Percentiles rank a stretch among this genome's conserved stretches.
These are phyloP conservation scores for Tetrao urogallus DNA, from an alignment of 2,113 vertebrate genomes.

Conservation along the genomic window DNA sequence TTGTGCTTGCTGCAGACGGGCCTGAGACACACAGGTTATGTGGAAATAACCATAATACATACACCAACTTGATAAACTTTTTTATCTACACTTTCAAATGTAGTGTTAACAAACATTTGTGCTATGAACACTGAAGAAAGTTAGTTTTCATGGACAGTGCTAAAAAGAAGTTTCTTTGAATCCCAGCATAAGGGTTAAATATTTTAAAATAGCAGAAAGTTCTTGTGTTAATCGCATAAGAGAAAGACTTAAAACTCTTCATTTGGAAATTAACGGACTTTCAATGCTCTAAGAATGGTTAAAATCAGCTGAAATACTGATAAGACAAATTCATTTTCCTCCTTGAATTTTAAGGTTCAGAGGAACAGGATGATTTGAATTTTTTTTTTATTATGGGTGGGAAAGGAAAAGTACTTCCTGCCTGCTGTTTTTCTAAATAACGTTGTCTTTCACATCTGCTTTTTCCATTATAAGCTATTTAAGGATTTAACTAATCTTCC, in stretches of 20 bases:
- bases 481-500: background rate
- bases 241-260: background rate
- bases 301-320: background rate
- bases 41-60: background rate
- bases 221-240: background rate
- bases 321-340: background rate
- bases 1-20: fast-evolving
- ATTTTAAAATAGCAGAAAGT: background rate
- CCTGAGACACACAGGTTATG: background rate
- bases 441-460: background rate
- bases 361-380: background rate
- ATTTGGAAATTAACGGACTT: background rate
- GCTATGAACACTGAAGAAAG: background rate
- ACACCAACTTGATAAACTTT: background rate
- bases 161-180: background rate
- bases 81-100: background rate
- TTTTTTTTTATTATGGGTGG: background rate
- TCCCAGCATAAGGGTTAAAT: background rate
- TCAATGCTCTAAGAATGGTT: background rate
- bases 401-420: constrained; percentile 11
- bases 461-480: constrained; percentile 4
- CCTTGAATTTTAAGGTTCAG: background rate
- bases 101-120: background rate
- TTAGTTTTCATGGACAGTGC: background rate
- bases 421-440: background rate